These are phyloP conservation scores for Neolamprologus sp. DNA, from an alignment of 2,113 vertebrate genomes.

Conservation along the genomic window DNA sequence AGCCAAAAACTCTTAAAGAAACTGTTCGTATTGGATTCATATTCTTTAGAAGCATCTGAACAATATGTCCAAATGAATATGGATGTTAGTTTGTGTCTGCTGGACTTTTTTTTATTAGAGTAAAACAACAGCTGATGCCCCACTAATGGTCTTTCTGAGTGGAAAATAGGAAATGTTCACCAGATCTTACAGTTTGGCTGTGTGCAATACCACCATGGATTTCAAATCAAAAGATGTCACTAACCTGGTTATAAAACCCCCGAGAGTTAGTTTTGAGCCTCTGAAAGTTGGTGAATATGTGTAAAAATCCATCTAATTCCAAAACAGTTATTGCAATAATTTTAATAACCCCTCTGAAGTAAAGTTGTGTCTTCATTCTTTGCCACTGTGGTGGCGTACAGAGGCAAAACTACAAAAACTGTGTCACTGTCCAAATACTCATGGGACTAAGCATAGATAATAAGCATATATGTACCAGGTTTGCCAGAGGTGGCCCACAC, in stretches of 20 bases:
- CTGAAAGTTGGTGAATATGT: not conserved
- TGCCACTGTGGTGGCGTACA: fast-evolving
- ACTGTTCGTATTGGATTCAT: fast-evolving
- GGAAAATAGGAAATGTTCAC: not conserved
- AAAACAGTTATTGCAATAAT: not conserved
- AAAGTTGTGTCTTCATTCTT: fast-evolving
- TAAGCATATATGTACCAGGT: not conserved
- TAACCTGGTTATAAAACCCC: not conserved
- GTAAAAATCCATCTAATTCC: not conserved
- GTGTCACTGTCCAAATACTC: not conserved
- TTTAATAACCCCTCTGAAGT: not conserved
- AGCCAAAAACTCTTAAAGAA: not conserved
- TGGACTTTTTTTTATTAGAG: not conserved
- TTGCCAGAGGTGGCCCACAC: fast-evolving
- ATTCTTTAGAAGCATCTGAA: not conserved
- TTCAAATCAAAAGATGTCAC: not conserved
- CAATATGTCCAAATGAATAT: not conserved
- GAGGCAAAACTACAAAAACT: no score
- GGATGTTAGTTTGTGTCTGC: not conserved
- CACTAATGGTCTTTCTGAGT: not conserved
- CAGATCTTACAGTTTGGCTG: not conserved
- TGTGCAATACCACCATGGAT: not conserved
- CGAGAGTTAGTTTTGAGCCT: fast-evolving
- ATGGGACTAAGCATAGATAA: not conserved
- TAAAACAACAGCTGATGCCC: not conserved